A percentile compares a stretch with the other conserved stretches of the same genome.
These are phyloP conservation scores for Zosterops hypoxanthus DNA, from an alignment of 2,113 vertebrate genomes.

Conservation along the genomic window DNA sequence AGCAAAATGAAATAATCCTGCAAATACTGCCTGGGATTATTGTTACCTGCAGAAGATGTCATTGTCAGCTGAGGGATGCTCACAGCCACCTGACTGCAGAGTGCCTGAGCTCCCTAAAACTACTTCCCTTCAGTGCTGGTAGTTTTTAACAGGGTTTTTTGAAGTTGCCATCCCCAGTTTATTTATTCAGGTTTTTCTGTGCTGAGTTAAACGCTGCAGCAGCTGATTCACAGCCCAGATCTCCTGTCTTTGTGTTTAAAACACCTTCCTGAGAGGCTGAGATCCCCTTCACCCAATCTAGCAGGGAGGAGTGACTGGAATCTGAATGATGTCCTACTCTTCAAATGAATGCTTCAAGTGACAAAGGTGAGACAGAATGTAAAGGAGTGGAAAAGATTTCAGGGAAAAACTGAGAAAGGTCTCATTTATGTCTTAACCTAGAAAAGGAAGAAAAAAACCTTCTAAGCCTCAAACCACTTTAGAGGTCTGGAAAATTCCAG, in stretches of 20 bases:
- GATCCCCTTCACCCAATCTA: not conserved
- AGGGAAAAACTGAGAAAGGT: not conserved
- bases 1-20: no score
- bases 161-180: not conserved
- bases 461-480: not conserved
- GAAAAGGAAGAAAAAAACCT: not conserved
- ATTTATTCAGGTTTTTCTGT: not conserved
- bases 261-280: not conserved
- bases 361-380: not conserved
- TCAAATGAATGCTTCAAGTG: not conserved
- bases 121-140: no score
- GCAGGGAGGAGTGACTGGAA: not conserved
- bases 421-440: not conserved
- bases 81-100: not conserved
- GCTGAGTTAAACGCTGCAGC: not conserved
- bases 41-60: not conserved
- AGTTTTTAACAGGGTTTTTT: not conserved
- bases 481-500: not conserved
- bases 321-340: not conserved
- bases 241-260: not conserved
- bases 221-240: not conserved
- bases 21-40: accelerated
- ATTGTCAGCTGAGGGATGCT: not conserved
- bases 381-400: not conserved
- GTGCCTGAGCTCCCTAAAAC: not conserved